Base-by-base conservation (phyloP, 92 coral and sea anemone species). In the Porites divaricata region DNA sequence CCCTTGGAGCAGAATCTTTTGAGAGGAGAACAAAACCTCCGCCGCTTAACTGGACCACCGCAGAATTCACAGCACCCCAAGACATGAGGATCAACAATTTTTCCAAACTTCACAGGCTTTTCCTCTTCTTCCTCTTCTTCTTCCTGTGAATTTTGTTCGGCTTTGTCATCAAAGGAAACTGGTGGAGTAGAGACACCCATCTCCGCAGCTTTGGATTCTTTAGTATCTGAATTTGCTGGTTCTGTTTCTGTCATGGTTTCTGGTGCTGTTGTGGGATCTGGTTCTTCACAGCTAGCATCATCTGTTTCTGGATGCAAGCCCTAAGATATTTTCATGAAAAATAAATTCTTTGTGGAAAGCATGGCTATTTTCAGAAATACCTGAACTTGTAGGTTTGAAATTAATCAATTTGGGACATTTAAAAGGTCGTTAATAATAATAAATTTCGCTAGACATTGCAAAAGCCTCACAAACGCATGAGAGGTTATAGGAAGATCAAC, bases 11-110 rank as follows among this genome's bases (percentile, higher is more conserved):
- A 94, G 85, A 94, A 94, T 58, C 91, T 86, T 70, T 89, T 94
- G 57, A 94, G 77, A 25, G 93, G 91, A 41, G 95, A 87, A 73
- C 91, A 87, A 25, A 87, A 79, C 17, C 93, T 90, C 15, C 95
- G 77, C 75, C 93, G 92, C 74, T 92, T 94, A 12, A 94, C 98
- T 20, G 98, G 98, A 21, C 98, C 98, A 35, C 95, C 95, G 78
- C 98, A 94, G 75, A 83, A 94, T 41, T 92, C 95, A 85, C 98
- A 94, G 74, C 98, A 89, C 0, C 93, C 94, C 74, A 94, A 81
- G 23, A 89, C 94, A 52, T 90, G 80, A 19, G 90, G 85, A 41
- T 91, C 92, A 13, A 63, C 41, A 8, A 84, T 84, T 35, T 84
- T 84, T 6, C 88, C 81, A 84, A 84, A 76, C 56, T 84, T 84